Evolutionary conservation across 2,888 invertebrate genomes (phyloP), one percentile per base, ranked within the genome.

Genomic region (Drosophila testacea): DNA sequence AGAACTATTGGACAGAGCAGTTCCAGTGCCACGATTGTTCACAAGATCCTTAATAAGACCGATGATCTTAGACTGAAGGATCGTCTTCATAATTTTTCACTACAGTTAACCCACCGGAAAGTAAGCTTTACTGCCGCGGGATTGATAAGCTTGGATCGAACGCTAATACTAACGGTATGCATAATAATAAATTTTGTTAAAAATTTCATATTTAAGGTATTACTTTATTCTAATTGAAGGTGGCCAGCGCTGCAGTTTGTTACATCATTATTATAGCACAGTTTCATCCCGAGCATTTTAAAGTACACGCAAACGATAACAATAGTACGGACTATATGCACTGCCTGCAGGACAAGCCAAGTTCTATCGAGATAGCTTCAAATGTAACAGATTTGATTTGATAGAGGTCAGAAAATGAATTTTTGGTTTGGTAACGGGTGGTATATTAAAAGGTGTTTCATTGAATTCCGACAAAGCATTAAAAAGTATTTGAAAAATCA

Each of bases 191-290:
- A 6, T 11, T 27, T 11, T 44, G 6, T 6, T 0, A n/a, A 6
- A 32, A 1, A n/a, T 6, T 28, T 30, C 0, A 9, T 10, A 16
- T 16, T 27, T 13, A 10, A 4, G n/a, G 13, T 2, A 0, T 4
- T 38, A 4, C 7, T 11, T 5, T 27, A 13, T 10, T 2, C 4
- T 6, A 27, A 27, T n/a, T 71, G 6, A 60, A 93, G 93, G 91
- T 93, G 36, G 84, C 90, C 42, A 92, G 92, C 6, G 92, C 92
- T n/a, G 90, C 92, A n/a, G 91, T 92, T n/a, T 92, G 92, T 63
- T 93, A 93, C 67, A 88, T 93, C 16, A 92, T 93, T 7, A 92
- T 93, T 47, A 78, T 93, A 0, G 83, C 92, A 28, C 93, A 93
- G 73, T 92, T 93, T 66, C 89, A 91, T 0, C 74, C 88, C 4